Base-by-base conservation (phyloP, 1,140 invertebrate genomes). In the Drosophila mojavensis region DNA sequence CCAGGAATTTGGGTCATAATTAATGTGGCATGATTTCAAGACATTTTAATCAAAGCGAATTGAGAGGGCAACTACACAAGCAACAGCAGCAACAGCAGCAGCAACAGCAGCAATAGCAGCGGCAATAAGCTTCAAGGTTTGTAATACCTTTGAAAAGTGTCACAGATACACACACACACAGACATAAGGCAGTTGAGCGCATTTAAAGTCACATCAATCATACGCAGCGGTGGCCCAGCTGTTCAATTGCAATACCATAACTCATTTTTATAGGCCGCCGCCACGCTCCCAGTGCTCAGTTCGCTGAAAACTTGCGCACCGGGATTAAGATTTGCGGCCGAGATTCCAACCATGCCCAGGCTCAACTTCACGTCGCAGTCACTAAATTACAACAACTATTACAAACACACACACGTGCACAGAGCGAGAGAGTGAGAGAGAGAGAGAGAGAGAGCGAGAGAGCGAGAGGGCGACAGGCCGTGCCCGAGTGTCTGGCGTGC, bases 1-100 rank as follows among this genome's bases (percentile, higher is more conserved):
- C 91, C 84, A 76, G 71, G 91, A 92, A 92, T 92, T 92, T 92
- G 90, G 91, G 91, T 91, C 91, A 92, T 91, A 92, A 92, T 92
- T 92, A 90, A 92, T 92, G 88, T 91, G 85, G 90, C 86, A 91
- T 91, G 91, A 91, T 91, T 91, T 86, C 82, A 79, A 86, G 85
- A 90, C 81, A 80, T 89, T 90, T 86, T 90, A 90, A 90, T 90
- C 85, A 86, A 86, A 79, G 55, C 61, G 71, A 78, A 68, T 81
- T 75, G 73, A 75, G 65, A 65, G 72, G 58, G 65, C 64, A 65
- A 53, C 58, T 9, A 59, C 51, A 50, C 28, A 51, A 50, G 36
- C 47, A 20, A 13, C 36, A 59, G 20, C 17, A 28, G 28, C 43
- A 4, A 41, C 60, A 56, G 10, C 43, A 43, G 4, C 28, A 30